Conservation (phyloP, 2,888 invertebrate species). For the Lampropteryx suffumata region DNA sequence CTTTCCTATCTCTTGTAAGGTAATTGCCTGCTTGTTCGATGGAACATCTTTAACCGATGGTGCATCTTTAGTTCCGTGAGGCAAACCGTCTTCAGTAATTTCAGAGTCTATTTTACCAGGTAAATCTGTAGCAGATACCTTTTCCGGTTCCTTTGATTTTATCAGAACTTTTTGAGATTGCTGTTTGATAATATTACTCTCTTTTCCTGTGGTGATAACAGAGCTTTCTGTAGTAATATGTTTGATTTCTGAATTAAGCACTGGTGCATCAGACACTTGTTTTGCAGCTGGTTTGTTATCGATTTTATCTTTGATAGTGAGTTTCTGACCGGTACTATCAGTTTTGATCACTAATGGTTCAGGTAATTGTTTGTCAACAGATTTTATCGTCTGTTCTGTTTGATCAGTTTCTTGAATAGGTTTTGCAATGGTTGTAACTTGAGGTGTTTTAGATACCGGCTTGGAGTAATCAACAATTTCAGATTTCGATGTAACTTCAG, state of each 20-base stretch:
- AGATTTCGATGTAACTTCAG: constrained; percentile 31
- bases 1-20: constrained; percentile 17
- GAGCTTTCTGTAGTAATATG: constrained; percentile 19
- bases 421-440: constrained; percentile 1
- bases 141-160: background rate
- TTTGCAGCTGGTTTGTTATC: constrained; percentile 8
- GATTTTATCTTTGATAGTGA: constrained; percentile 18
- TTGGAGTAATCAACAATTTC: constrained; percentile 19
- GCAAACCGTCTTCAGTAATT: constrained; percentile 22
- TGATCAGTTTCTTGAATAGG: background rate
- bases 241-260: constrained; percentile 17
- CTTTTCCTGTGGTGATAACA: constrained; percentile 7
- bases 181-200: background rate
- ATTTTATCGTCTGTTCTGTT: constrained; percentile 23
- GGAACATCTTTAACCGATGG: background rate
- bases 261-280: constrained; percentile 17
- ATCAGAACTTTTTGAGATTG: constrained; percentile 1
- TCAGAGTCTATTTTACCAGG: background rate
- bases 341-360: constrained; percentile 14
- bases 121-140: background rate
- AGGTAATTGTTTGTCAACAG: constrained; percentile 4
- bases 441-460: constrained; percentile 26
- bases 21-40: background rate
- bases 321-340: constrained; percentile 18
- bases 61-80: constrained; percentile 5